Evolutionary conservation across 2,113 vertebrate genomes (phyloP).

Genomic region (Sinocyclocheilus rhinocerous): DNA sequence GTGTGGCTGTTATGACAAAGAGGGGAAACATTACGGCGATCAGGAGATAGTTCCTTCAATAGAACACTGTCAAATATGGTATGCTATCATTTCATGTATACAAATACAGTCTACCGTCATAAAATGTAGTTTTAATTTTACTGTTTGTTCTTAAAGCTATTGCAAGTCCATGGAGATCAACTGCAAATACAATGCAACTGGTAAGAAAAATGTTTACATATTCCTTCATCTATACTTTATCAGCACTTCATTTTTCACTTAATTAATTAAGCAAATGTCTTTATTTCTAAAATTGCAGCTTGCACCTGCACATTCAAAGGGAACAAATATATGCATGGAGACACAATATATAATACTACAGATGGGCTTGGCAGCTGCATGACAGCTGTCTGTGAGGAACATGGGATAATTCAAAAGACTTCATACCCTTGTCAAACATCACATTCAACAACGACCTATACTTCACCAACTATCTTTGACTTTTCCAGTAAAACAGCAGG

Average conservation of each 20-base stretch:
- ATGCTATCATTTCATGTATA: constrained; percentile 46
- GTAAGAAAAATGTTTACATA: constrained; percentile 53
- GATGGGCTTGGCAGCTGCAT: constrained; percentile 85
- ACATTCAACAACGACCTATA: constrained; percentile 31
- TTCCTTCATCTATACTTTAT: not conserved
- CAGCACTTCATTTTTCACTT: not conserved
- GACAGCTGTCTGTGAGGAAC: constrained; percentile 75
- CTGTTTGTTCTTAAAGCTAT: constrained; percentile 56
- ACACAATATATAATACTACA: constrained; percentile 81
- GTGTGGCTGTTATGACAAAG: constrained; percentile 70
- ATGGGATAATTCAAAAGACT: constrained; percentile 74
- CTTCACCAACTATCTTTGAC: constrained; percentile 60
- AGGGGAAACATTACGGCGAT: constrained; percentile 69
- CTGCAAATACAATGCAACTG: constrained; percentile 62
- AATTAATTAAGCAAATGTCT: not conserved
- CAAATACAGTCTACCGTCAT: not conserved
- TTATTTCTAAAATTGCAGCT: constrained; percentile 66
- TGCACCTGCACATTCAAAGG: constrained; percentile 81
- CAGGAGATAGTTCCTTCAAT: constrained; percentile 70
- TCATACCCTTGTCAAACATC: constrained; percentile 53
- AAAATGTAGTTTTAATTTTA: not conserved
- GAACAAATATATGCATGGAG: constrained; percentile 65
- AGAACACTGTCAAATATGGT: constrained; percentile 84
- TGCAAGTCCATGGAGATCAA: constrained; percentile 65
- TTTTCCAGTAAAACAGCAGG: constrained; percentile 68